Percentiles rank a stretch among this genome's conserved stretches.
These are phyloP conservation scores for Syrrhaptes paradoxus DNA, from an alignment of 2,113 vertebrate species.

Conservation along the genomic window DNA sequence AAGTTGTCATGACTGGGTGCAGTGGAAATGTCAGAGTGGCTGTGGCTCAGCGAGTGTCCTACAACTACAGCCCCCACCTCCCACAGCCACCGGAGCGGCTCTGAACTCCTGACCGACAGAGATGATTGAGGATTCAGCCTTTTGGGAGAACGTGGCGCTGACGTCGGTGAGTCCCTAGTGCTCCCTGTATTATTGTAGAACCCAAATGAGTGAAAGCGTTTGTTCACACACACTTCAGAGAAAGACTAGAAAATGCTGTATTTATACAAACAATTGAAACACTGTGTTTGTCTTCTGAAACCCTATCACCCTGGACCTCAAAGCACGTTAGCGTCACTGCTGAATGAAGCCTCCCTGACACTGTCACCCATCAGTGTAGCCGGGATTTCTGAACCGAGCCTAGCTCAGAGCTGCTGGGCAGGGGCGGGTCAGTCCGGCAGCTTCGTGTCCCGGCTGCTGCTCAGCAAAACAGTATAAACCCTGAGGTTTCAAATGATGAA, in stretches of 20 bases:
- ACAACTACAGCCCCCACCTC: background rate
- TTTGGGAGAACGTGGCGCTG: background rate
- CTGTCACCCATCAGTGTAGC: background rate
- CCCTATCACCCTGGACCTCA: background rate
- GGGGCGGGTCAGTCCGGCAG: no score
- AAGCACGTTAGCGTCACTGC: background rate
- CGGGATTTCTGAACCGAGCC: background rate
- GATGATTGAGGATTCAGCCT: background rate
- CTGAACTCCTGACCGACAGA: fast-evolving
- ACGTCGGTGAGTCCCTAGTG: background rate
- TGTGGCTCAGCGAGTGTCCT: background rate
- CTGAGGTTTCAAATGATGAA: background rate
- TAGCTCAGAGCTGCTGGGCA: background rate
- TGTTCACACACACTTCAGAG: background rate
- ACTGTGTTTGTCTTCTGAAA: background rate
- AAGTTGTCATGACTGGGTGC: background rate
- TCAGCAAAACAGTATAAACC: background rate
- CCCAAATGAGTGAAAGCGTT: background rate
- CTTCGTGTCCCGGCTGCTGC: background rate
- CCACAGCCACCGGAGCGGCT: background rate
- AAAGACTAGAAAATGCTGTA: background rate
- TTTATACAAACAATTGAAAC: background rate
- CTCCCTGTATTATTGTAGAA: background rate
- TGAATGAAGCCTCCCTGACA: background rate
- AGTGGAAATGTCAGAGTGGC: background rate